These are phyloP conservation scores for Sinopyrophorus schimmeli DNA, from an alignment of 2,888 invertebrate genomes.

Conservation along the genomic window DNA sequence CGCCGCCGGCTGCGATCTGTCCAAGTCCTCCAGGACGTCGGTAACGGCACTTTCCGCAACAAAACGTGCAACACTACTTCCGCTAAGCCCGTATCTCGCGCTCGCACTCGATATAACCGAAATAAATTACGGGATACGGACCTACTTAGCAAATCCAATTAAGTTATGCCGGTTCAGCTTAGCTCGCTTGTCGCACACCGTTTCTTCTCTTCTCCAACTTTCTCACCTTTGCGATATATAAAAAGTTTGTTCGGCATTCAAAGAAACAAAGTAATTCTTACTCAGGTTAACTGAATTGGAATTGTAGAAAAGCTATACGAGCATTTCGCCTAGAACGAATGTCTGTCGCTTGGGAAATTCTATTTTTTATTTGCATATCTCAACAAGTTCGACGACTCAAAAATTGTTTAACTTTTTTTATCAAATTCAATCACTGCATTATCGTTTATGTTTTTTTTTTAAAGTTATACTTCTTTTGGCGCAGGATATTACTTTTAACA, in stretches of 20 bases:
- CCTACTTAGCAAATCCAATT: conserved; percentile 33
- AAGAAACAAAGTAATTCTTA: conserved; percentile 24
- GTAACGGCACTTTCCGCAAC: conserved; percentile 9
- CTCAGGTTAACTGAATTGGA: conserved; percentile 20
- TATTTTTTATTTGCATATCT: conserved; percentile 29
- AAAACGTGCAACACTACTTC: conserved; percentile 21
- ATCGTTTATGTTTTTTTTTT: no score
- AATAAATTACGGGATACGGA: conserved; percentile 30
- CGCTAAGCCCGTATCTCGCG: conserved; percentile 25
- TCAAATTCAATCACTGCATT: no score
- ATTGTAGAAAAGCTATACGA: conserved; percentile 23
- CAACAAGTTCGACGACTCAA: no score
- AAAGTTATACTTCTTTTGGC: no score
- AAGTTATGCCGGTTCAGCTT: conserved; percentile 29
- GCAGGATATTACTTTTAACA: no score
- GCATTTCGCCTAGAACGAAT: conserved; percentile 19
- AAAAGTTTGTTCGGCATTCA: conserved; percentile 14
- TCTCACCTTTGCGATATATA: conserved; percentile 6
- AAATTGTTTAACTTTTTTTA: no score
- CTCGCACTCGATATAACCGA: conserved; percentile 24
- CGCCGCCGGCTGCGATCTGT: conserved; percentile 30
- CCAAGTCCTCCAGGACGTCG: conserved; percentile 16
- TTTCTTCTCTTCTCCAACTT: conserved; percentile 17
- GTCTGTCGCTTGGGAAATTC: conserved; percentile 26
- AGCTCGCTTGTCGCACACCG: conserved; percentile 3